Evolutionary conservation across 2,888 invertebrate genomes (phyloP).

Genomic region (Gari tellinella): DNA sequence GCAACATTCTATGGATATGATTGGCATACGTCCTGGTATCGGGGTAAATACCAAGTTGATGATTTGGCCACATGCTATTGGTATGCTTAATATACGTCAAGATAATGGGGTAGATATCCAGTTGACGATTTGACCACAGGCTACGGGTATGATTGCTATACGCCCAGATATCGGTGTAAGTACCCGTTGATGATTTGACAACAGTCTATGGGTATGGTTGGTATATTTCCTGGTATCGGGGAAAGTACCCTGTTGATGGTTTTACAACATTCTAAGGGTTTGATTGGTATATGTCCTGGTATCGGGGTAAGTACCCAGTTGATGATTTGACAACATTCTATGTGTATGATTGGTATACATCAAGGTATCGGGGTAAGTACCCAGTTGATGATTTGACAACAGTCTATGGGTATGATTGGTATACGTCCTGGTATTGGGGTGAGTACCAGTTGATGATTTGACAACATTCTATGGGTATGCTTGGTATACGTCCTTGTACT

Average conservation of each 20-base stretch:
- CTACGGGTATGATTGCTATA: constrained; percentile 53
- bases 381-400: constrained; percentile 31
- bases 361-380: constrained; percentile 38
- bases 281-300: constrained; percentile 40
- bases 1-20: too few relatives aligned
- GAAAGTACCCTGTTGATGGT: constrained; percentile 38
- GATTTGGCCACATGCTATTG: constrained; percentile 39
- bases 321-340: constrained; percentile 34
- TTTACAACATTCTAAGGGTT: constrained; percentile 37
- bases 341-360: constrained; percentile 49
- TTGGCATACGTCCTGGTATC: too few relatives aligned
- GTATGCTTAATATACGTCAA: constrained; percentile 43
- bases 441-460: constrained; percentile 29
- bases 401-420: constrained; percentile 54
- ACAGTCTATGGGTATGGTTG: constrained; percentile 50
- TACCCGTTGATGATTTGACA: constrained; percentile 32
- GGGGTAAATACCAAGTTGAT: constrained; percentile 32
- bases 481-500: constrained; percentile 42
- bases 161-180: constrained; percentile 37
- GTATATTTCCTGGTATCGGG: constrained; percentile 43
- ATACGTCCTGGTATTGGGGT: constrained; percentile 44
- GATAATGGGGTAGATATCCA: constrained; percentile 35
- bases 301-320: constrained; percentile 45
- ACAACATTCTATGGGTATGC: constrained; percentile 44
- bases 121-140: not conserved